Conservation (phyloP, 2,797 vertebrate species). For the Gila robusta region DNA sequence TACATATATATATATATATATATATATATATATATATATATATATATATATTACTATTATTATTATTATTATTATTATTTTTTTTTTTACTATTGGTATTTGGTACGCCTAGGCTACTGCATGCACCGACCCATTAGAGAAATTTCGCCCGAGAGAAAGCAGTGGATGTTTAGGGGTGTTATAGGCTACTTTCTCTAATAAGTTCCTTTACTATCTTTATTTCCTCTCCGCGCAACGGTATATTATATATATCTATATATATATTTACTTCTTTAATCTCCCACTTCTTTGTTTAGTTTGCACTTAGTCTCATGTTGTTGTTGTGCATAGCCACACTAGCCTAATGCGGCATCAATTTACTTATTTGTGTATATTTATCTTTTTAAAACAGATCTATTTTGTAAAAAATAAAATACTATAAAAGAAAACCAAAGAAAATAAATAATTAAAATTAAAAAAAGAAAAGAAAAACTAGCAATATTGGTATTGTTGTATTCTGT, state of each 20-base stretch:
- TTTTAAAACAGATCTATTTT: accelerated
- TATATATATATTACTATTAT: no score
- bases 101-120: neutral
- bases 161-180: neutral
- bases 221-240: no score
- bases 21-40: no score
- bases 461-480: neutral
- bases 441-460: no score
- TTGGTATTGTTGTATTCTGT: neutral
- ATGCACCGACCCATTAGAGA: neutral
- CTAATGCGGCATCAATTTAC: neutral
- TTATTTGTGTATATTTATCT: neutral
- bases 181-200: no score
- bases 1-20: no score
- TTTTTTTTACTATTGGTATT: no score
- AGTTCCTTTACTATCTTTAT: no score
- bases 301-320: neutral
- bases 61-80: no score
- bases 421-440: neutral
- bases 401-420: neutral
- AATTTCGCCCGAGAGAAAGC: neutral
- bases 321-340: neutral
- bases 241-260: no score
- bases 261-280: neutral
- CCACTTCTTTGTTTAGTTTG: neutral